Conservation (phyloP, 2,888 invertebrate species). For the Euzophera pinguis region DNA sequence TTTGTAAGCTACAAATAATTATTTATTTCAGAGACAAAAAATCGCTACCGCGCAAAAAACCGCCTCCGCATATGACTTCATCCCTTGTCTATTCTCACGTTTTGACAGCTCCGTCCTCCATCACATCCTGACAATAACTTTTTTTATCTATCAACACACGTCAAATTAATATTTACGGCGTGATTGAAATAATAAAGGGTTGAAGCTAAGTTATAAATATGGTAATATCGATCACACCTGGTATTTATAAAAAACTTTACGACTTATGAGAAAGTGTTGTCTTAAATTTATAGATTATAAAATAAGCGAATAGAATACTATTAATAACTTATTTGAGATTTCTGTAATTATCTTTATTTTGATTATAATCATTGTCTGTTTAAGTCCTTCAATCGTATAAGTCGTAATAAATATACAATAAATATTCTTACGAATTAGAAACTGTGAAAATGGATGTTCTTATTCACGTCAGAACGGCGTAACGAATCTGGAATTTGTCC, state of each 20-base stretch:
- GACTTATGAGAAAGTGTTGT: neutral
- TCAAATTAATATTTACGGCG: constrained; percentile 11
- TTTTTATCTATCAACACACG: constrained; percentile 6
- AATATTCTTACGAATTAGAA: too few species aligned
- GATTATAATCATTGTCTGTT: too few species aligned
- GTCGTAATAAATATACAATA: too few species aligned
- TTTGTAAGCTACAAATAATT: too few species aligned
- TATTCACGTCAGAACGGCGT: too few species aligned
- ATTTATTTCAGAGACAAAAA: too few species aligned
- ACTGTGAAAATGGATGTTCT: too few species aligned
- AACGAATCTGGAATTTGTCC: too few species aligned
- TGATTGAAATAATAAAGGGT: constrained; percentile 11
- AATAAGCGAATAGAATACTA: too few species aligned
- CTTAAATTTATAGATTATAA: neutral
- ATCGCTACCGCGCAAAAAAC: neutral
- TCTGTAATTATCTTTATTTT: too few species aligned
- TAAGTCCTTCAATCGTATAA: too few species aligned
- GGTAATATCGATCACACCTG: neutral
- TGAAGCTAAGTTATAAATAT: neutral
- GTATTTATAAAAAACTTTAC: neutral
- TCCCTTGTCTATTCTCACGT: constrained; percentile 1
- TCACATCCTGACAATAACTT: constrained; percentile 4
- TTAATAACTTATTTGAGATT: too few species aligned
- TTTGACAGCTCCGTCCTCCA: constrained; percentile 2
- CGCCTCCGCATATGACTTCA: neutral